Percentiles rank a stretch among this genome's conserved stretches.
Evolutionary conservation across 2,113 vertebrate genomes (phyloP).

Genomic region (Prionailurus bengalensis): DNA sequence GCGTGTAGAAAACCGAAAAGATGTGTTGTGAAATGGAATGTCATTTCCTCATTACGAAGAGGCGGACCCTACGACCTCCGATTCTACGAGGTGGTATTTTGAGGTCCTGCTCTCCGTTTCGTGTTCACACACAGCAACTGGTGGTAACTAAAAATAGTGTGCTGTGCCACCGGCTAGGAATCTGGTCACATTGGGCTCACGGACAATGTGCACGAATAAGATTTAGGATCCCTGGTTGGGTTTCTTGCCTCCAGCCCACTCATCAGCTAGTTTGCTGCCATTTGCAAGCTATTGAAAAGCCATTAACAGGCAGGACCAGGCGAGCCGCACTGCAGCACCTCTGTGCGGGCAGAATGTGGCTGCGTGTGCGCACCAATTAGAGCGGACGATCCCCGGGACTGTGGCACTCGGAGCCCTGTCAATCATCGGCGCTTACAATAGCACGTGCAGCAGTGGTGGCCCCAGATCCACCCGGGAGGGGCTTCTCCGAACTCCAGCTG

Average conservation of each 20-base stretch:
- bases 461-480: conserved; percentile 74
- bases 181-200: conserved; percentile 76
- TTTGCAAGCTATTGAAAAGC: conserved; percentile 88
- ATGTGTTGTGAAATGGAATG: conserved; percentile 43
- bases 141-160: conserved; percentile 89
- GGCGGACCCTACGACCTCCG: conserved; percentile 14
- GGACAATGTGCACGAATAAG: conserved; percentile 59
- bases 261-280: conserved; percentile 87
- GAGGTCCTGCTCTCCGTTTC: conserved; percentile 83
- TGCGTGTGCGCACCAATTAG: conserved; percentile 86
- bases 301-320: conserved; percentile 87
- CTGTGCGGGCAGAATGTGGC: conserved; percentile 82
- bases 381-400: conserved; percentile 82
- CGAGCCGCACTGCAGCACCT: conserved; percentile 91
- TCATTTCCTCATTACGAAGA: conserved; percentile 45
- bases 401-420: conserved; percentile 88
- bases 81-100: conserved; percentile 83
- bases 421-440: conserved; percentile 89
- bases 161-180: conserved; percentile 79
- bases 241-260: conserved; percentile 84
- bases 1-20: conserved; percentile 59
- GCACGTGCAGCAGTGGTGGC: conserved; percentile 90
- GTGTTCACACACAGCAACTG: conserved; percentile 88
- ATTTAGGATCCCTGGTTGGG: conserved; percentile 75
- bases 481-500: conserved; percentile 83